Percentiles rank a stretch among this genome's conserved stretches.
Conservation (phyloP, 2,797 vertebrate species). For the Danio tinwini region DNA sequence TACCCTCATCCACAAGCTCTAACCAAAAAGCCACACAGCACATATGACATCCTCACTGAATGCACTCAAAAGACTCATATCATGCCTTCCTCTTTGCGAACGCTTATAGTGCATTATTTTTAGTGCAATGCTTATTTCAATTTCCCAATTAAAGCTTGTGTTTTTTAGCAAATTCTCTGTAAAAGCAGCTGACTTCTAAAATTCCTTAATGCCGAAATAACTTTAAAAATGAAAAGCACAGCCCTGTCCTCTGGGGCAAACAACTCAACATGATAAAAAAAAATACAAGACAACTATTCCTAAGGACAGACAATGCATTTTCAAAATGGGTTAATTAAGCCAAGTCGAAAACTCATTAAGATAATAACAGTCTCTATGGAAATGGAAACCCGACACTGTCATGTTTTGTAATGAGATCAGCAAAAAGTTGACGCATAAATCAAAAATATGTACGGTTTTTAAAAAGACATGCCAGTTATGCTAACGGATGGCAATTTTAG, state of each 20-base stretch:
- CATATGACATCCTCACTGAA: neutral
- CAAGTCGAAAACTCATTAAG: slow-evolving; percentile 18
- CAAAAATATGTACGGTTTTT: neutral
- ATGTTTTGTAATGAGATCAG: slow-evolving; percentile 21
- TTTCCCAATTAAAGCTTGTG: no score
- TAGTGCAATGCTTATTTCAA: no score
- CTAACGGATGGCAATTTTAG: slow-evolving; percentile 1
- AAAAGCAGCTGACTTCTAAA: neutral
- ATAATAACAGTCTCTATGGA: slow-evolving; percentile 11
- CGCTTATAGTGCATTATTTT: no score
- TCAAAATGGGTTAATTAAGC: slow-evolving; percentile 4
- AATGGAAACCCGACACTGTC: neutral
- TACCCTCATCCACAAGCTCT: neutral
- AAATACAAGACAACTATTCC: neutral
- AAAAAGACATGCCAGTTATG: slow-evolving; percentile 5
- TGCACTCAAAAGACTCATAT: neutral
- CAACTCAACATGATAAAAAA: neutral
- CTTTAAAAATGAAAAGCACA: neutral
- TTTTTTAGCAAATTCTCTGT: neutral
- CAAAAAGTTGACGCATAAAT: slow-evolving; percentile 7
- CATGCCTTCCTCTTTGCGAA: neutral
- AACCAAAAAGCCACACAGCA: slow-evolving; percentile 11
- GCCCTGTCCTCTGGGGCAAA: neutral
- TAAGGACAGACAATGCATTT: neutral
- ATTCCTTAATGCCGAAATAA: neutral